These are phyloP conservation scores for Pogona vitticeps DNA, from an alignment of 2,113 vertebrate genomes.

Conservation along the genomic window DNA sequence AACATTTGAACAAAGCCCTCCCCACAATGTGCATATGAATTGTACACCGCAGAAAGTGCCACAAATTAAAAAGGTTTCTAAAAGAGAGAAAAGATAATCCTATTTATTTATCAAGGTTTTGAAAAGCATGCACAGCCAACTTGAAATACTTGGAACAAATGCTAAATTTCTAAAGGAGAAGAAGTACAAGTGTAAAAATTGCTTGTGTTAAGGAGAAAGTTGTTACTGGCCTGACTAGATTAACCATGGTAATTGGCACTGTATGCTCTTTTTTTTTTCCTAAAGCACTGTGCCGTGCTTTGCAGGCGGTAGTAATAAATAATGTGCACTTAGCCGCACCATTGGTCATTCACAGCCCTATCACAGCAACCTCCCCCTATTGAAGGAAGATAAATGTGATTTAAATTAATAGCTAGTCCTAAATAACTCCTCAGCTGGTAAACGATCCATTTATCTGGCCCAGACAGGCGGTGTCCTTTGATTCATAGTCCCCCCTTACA, in stretches of 20 bases:
- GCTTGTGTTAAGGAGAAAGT: slow-evolving; percentile 72
- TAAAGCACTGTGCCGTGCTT: slow-evolving; percentile 73
- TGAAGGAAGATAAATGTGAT: slow-evolving; percentile 97
- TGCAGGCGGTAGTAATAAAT: slow-evolving; percentile 81
- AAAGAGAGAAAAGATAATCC: neutral
- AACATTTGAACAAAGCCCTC: neutral
- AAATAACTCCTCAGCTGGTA: slow-evolving; percentile 99
- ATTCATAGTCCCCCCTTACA: slow-evolving; percentile 97
- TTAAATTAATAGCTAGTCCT: slow-evolving; percentile 99
- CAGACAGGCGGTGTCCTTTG: slow-evolving; percentile 99
- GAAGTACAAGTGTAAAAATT: slow-evolving; percentile 65
- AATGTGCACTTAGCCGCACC: slow-evolving; percentile 80
- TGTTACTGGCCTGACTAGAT: slow-evolving; percentile 82
- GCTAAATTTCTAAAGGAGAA: slow-evolving; percentile 52
- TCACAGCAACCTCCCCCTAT: slow-evolving; percentile 80
- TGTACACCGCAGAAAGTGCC: neutral
- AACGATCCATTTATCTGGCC: slow-evolving; percentile 99
- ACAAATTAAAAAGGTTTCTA: neutral
- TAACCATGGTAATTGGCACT: slow-evolving; percentile 80
- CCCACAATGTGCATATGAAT: neutral
- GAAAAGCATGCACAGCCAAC: slow-evolving; percentile 31
- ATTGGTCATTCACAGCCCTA: slow-evolving; percentile 78
- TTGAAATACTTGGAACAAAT: slow-evolving; percentile 53
- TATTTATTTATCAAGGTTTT: slow-evolving; percentile 6
- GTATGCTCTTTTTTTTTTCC: slow-evolving; percentile 47